Evolutionary conservation across 2,797 vertebrate genomes (phyloP).

Genomic region (Bradypus variegatus): DNA sequence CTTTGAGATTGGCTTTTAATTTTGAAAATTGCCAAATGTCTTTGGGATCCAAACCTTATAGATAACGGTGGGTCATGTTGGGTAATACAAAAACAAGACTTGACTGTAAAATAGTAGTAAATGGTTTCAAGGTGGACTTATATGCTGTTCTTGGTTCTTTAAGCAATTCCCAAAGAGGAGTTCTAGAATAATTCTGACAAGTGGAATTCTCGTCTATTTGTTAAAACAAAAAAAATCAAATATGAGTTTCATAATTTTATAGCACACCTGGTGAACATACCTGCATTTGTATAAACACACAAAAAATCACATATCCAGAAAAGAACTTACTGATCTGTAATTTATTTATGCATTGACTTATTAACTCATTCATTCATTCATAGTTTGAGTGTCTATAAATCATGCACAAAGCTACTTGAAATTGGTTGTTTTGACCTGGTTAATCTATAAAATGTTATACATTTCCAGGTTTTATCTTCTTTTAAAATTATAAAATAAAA

Average conservation of each 20-base stretch:
- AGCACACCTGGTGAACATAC: background rate
- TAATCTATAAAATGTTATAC: conserved; percentile 13
- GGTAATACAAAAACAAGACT: background rate
- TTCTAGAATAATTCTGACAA: background rate
- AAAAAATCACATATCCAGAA: background rate
- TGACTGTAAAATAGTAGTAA: background rate
- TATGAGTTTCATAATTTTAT: background rate
- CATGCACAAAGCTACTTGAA: background rate
- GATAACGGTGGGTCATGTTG: background rate
- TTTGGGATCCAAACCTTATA: background rate
- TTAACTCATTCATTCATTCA: background rate
- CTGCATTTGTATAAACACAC: background rate
- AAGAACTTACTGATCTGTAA: background rate
- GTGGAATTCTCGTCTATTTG: background rate
- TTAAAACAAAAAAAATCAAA: conserved; percentile 8
- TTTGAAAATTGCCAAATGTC: conserved; percentile 10
- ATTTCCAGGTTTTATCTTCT: conserved; percentile 10
- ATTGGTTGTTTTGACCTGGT: background rate
- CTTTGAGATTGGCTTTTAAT: conserved; percentile 24
- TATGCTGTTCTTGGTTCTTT: background rate
- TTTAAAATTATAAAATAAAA: conserved; percentile 18
- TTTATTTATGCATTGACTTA: no score
- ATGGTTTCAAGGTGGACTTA: background rate
- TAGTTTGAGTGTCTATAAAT: background rate
- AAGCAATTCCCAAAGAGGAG: background rate